These are phyloP conservation scores for Drosophila nigritarsus DNA, from an alignment of 2,888 invertebrate genomes.

Conservation along the genomic window DNA sequence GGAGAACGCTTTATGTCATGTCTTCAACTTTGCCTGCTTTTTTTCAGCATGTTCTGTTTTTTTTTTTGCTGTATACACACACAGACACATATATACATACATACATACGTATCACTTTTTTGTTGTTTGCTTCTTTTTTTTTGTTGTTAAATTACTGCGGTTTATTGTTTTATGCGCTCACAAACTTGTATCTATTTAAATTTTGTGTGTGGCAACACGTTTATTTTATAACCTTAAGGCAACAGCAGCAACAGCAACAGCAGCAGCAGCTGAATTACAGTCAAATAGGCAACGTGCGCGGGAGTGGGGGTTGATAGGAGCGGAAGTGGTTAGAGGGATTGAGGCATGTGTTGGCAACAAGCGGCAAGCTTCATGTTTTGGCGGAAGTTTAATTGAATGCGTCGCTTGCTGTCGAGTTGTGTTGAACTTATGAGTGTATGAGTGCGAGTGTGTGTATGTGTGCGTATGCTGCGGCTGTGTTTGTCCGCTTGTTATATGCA, in stretches of 20 bases:
- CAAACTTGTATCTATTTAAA: constrained; percentile 83
- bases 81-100: not conserved
- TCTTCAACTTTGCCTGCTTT: constrained; percentile 28
- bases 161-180: constrained; percentile 79
- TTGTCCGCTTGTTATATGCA: constrained; percentile 65
- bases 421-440: constrained; percentile 21
- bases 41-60: not conserved
- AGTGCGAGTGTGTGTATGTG: constrained; percentile 35
- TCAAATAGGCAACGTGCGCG: constrained; percentile 26
- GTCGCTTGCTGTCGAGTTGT: constrained; percentile 57
- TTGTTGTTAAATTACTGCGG: constrained; percentile 72
- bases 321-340: not conserved
- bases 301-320: not conserved
- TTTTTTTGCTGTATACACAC: not conserved
- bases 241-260: constrained; percentile 32
- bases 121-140: constrained; percentile 20
- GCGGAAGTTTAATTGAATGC: constrained; percentile 82
- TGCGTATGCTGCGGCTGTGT: constrained; percentile 32
- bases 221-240: constrained; percentile 83
- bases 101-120: not conserved
- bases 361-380: constrained; percentile 73
- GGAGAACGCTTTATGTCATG: constrained; percentile 28
- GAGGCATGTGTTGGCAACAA: constrained; percentile 40
- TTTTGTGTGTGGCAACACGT: constrained; percentile 83
- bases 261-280: constrained; percentile 19